phyloP scores from a whole-genome alignment of 2,888 invertebrate species.

The Orthosia cruda region DNA sequence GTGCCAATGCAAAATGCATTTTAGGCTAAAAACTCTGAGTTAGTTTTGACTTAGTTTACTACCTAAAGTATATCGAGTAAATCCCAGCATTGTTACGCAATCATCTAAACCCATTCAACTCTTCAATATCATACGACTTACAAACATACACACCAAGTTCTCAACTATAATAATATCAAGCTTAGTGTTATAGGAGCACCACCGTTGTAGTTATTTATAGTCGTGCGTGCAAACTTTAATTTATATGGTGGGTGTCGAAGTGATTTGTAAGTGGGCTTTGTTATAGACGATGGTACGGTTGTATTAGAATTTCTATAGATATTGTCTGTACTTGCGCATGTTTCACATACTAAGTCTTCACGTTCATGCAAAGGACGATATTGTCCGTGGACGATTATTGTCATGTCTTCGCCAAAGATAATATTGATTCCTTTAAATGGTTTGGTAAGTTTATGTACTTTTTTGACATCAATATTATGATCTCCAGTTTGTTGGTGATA shows the following conservation, averaged over 20 bases:
- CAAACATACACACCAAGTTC: constrained; percentile 44
- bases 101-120: not conserved
- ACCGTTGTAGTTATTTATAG: constrained; percentile 61
- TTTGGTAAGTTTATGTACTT: not conserved
- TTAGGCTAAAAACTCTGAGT: not conserved
- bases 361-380: constrained; percentile 13
- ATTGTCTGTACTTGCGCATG: constrained; percentile 47
- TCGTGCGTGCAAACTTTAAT: constrained; percentile 62
- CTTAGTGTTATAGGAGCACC: constrained; percentile 53
- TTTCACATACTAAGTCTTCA: constrained; percentile 42
- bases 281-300: constrained; percentile 48
- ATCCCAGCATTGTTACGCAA: not conserved
- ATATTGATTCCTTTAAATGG: not conserved
- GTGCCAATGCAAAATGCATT: not conserved
- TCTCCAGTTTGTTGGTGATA: not conserved
- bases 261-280: constrained; percentile 64
- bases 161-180: constrained; percentile 13
- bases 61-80: not conserved
- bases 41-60: not conserved
- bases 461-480: not conserved
- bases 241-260: constrained; percentile 61
- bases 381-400: constrained; percentile 9
- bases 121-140: not conserved
- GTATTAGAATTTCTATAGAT: constrained; percentile 57
- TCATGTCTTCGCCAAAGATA: not conserved